Evolutionary conservation across 2,797 vertebrate species (phyloP).

Genomic region (Sebastes dallii): DNA sequence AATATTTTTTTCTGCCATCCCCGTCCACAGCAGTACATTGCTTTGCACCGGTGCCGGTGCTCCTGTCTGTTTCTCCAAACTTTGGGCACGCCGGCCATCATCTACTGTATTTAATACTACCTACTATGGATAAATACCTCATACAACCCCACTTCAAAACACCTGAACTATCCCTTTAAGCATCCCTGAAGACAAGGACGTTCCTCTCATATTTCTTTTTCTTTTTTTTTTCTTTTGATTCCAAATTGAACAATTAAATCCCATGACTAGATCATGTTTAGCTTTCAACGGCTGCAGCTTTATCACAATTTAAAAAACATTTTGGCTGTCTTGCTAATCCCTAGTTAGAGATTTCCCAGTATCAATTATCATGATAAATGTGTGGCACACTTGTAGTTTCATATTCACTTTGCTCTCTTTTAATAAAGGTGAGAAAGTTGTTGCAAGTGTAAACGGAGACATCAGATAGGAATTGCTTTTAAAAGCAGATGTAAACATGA

Average conservation of each 20-base stretch:
- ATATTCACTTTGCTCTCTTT: not conserved
- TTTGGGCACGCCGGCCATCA: no score
- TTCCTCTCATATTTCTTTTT: not conserved
- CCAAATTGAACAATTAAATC: not conserved
- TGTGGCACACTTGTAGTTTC: not conserved
- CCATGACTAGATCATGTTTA: not conserved
- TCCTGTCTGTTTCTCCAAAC: no score
- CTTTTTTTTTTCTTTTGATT: not conserved
- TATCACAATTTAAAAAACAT: not conserved
- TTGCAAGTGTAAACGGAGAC: not conserved
- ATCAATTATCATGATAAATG: not conserved
- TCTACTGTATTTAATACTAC: no score
- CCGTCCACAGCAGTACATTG: no score
- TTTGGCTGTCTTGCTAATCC: not conserved
- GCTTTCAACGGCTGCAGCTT: not conserved
- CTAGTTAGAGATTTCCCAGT: not conserved
- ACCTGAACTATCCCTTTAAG: no score
- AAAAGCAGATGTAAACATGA: not conserved
- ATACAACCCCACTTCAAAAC: no score
- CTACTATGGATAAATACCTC: no score
- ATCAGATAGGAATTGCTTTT: not conserved
- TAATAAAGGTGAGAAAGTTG: not conserved
- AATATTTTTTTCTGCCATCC: rapidly evolving
- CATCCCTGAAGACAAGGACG: no score
- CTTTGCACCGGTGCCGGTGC: no score